Percentiles rank a stretch among this genome's conserved stretches.
phyloP scores from a whole-genome alignment of 2,113 vertebrate species.

The Triplophysa rosa region DNA sequence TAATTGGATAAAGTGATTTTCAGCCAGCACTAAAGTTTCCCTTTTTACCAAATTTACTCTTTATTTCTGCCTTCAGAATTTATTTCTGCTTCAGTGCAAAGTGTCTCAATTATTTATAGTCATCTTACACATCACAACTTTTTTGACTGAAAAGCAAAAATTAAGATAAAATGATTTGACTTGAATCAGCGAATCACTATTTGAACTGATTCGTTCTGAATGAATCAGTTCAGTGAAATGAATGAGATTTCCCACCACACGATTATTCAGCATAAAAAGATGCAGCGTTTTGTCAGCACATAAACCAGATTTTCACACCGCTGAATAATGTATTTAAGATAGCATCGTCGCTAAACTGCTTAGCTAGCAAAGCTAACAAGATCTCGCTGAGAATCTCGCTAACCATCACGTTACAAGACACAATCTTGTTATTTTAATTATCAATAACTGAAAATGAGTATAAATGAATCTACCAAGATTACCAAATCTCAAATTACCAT shows the following conservation, averaged over 20 bases:
- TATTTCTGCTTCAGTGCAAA: background rate
- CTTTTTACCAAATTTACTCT: background rate
- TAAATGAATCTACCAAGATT: constrained; percentile 7
- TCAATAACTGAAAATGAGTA: background rate
- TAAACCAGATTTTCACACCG: background rate
- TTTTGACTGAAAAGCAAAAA: background rate
- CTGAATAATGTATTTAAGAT: background rate
- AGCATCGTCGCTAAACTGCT: background rate
- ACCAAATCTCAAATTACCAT: constrained; percentile 30
- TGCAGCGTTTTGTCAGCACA: background rate
- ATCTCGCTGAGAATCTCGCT: background rate
- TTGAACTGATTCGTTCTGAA: background rate
- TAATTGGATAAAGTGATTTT: constrained; percentile 50
- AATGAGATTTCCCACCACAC: background rate
- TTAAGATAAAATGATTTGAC: too few species aligned
- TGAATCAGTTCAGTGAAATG: background rate
- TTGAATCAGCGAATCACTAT: too few species aligned
- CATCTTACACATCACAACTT: too few species aligned
- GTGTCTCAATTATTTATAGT: too few species aligned
- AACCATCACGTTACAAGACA: background rate
- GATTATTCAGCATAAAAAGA: background rate
- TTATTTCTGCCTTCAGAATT: too few species aligned
- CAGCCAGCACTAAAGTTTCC: constrained; percentile 20
- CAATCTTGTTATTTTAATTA: background rate
- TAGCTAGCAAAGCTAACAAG: constrained; percentile 8